phyloP scores from a whole-genome alignment of 2,113 vertebrate genomes.

The Vimba vimba region DNA sequence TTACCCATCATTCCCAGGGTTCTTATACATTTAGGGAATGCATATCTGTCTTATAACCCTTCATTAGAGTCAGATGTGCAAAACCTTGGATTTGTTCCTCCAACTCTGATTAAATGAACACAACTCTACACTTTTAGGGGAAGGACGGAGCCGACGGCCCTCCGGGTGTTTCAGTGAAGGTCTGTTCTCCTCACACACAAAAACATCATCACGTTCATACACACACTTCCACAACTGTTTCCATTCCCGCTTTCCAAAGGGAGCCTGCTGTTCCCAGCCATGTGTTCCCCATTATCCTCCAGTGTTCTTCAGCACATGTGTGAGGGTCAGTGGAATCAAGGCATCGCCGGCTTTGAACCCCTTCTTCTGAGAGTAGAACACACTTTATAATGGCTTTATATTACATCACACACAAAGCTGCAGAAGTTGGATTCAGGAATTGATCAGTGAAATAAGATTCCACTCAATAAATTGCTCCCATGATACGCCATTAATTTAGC shows the following conservation, averaged over 20 bases:
- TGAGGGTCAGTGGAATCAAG: constrained; percentile 9
- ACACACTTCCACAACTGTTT: constrained; percentile 34
- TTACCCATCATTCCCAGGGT: background rate
- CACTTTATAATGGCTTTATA: background rate
- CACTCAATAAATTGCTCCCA: background rate
- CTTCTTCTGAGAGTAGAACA: background rate
- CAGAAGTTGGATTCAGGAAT: background rate
- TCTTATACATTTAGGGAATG: background rate
- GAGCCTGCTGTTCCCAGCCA: constrained; percentile 39
- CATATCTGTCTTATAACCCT: background rate
- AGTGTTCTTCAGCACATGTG: constrained; percentile 51
- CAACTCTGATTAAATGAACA: background rate
- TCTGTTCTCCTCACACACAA: constrained; percentile 51
- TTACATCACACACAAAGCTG: background rate
- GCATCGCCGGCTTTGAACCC: constrained; percentile 1
- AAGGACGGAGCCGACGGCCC: constrained; percentile 71
- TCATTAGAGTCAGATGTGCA: background rate
- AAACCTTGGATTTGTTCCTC: too few relatives aligned
- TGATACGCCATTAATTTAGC: background rate
- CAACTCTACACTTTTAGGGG: constrained; percentile 67
- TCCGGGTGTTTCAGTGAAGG: constrained; percentile 77
- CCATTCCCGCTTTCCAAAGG: constrained; percentile 34
- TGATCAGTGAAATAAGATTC: background rate
- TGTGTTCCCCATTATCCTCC: constrained; percentile 50
- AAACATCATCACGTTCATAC: background rate